Conservation (phyloP, 2,113 vertebrate genomes). For the Stegostoma tigrinum region DNA sequence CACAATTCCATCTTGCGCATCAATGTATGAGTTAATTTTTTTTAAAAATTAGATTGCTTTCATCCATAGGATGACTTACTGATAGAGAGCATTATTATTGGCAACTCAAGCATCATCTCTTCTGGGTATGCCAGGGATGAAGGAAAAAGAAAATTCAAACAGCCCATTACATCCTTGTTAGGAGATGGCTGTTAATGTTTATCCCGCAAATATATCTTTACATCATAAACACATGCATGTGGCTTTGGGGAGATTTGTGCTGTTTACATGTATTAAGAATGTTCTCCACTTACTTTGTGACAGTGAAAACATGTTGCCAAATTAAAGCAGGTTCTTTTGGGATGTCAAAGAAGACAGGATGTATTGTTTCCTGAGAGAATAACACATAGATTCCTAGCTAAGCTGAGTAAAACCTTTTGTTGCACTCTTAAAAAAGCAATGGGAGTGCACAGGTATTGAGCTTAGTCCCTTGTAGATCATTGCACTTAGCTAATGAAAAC, state of each 20-base stretch:
- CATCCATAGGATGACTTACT: neutral
- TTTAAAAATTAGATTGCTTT: neutral
- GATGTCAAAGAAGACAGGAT: neutral
- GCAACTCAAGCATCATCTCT: neutral
- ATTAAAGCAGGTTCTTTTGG: neutral
- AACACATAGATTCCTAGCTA: neutral
- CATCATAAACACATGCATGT: neutral
- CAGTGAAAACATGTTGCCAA: neutral
- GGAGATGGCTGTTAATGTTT: neutral
- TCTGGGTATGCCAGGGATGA: neutral
- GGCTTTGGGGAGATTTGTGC: neutral
- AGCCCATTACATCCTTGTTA: neutral
- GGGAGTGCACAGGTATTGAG: neutral
- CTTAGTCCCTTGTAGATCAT: neutral
- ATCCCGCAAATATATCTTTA: neutral
- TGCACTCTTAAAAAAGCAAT: neutral
- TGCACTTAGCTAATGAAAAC: neutral
- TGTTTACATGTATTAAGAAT: neutral
- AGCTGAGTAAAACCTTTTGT: neutral
- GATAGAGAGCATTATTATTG: neutral
- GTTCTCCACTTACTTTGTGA: neutral
- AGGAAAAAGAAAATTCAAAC: neutral
- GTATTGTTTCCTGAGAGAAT: neutral
- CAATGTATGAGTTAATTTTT: slow-evolving; percentile 2
- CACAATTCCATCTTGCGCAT: neutral